Conservation (phyloP, 2,888 invertebrate genomes). For the Craniophora ligustri region DNA sequence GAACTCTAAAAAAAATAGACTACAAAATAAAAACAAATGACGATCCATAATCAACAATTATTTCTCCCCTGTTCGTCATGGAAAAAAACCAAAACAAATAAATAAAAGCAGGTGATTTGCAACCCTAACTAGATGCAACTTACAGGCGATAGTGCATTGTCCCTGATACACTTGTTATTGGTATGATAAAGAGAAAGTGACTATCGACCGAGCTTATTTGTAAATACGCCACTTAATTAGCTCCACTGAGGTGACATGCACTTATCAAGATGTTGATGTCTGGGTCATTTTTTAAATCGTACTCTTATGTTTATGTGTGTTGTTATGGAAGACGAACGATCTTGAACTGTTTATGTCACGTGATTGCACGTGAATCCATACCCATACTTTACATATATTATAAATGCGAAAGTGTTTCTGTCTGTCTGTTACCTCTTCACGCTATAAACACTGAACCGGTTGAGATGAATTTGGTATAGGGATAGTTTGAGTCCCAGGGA, state of each 20-base stretch:
- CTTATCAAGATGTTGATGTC: constrained; percentile 33
- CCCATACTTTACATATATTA: too few species aligned
- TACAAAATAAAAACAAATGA: too few species aligned
- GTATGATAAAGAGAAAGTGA: constrained; percentile 80
- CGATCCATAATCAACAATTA: too few species aligned
- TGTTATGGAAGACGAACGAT: too few species aligned
- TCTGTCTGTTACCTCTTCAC: too few species aligned
- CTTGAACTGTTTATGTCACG: too few species aligned
- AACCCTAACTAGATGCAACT: constrained; percentile 68
- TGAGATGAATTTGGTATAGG: too few species aligned
- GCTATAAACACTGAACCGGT: too few species aligned
- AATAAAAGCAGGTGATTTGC: constrained; percentile 4
- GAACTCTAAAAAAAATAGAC: too few species aligned
- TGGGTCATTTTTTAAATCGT: constrained; percentile 1
- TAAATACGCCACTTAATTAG: constrained; percentile 77
- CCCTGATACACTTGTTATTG: constrained; percentile 85
- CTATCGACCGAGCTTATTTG: constrained; percentile 75
- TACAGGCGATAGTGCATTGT: constrained; percentile 84
- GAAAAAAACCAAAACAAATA: constrained; percentile 18
- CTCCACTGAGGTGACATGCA: constrained; percentile 58
- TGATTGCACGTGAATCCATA: too few species aligned
- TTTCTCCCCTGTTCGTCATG: not conserved
- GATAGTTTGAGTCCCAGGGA: too few species aligned
- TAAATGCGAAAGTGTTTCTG: too few species aligned
- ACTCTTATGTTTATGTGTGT: not conserved